Evolutionary conservation across 2,888 invertebrate species (phyloP), one percentile per base, ranked within the genome.

Genomic region (Catocala nupta): DNA sequence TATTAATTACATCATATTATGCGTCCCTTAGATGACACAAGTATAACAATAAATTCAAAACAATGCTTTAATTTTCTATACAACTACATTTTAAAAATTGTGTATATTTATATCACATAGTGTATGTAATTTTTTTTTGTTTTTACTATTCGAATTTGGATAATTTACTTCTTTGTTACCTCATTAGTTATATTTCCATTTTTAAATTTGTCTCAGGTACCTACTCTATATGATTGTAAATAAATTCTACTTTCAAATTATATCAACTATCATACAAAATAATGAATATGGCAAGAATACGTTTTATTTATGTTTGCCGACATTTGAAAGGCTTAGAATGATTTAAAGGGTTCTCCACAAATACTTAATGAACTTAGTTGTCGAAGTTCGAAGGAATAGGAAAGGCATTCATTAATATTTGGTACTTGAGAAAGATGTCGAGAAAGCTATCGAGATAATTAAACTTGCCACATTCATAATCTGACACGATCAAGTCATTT

Each of bases 91-190:
- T 89, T 84, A 90, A 88, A 92, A 92, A 90, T 87, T 91, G 92
- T 93, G 91, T 93, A 92, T 91, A 92, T 84, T 78, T 82, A 82
- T 93, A 93, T 93, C 92, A 93, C 92, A 93, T 91, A 86, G 84
- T 86, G 84, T 89, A 88, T 87, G 84, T 85, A 62, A 54, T 53
- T 55, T 81, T 58, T 55, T 55, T 84, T 74, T 75, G 76, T 70
- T 71, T 83, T 80, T 66, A 67, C 70, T 71, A 73, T 70, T 68
- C 66, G 60, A 71, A 73, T 75, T 77, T 71, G 65, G 55, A 70
- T 71, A 70, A 59, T 75, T 63, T 62, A 54, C 62, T 63, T 52
- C 10, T 50, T 59, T 63, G 65, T 59, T 55, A 70, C 60, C 59
- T 64, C 54, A 11, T 73, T 71, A 69, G 47, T 59, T 73, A 60